Base-by-base conservation (phyloP, 2,888 invertebrate species). In the Siphonodentalium dalli region DNA sequence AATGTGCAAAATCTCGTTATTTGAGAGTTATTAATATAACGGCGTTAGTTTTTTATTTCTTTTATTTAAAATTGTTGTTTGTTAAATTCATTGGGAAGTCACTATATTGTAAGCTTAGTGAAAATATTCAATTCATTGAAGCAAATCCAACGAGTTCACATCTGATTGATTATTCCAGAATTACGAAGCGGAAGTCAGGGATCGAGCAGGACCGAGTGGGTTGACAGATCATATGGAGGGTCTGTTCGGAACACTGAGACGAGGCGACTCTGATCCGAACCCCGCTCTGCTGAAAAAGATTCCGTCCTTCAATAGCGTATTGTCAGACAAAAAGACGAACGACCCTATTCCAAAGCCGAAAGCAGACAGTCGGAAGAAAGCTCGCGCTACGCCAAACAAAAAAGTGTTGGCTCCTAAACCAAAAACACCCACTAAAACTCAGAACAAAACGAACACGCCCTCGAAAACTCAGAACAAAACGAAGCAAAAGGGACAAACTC, bases 161-260 rank as follows among this genome's bases (percentile, higher is more conserved):
- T 15, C 24, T 26, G 27, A 21, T 39, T 33, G 20, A 28, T 41
- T 39, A n/a, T 38, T 54, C 13, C 39, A 70, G 68, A 65, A 57
- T 21, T 72, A 70, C 40, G 70, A 70, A 40, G 61, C 62, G 1
- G 71, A 71, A 38, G 70, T 68, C 7, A 46, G 67, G 40, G 68
- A 28, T 34, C 61, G 47, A 39, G 45, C 51, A 15, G 61, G 46
- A 11, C 49, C 44, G n/a, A 53, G 37, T 11, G 61, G 51, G 1
- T 54, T 70, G 20, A 44, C 57, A 28, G 62, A 61, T 18, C 72
- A 72, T 37, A 53, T 76, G 4, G 68, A 72, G 37, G 65, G 66
- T 15, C 51, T 72, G 46, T 74, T 76, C 49, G 68, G 66, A 8
- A 61, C 66, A 8, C 61, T 75, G 20, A 52, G 64, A 7, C 53